Conservation (phyloP, 2,113 vertebrate species). For the Gambusia affinis region DNA sequence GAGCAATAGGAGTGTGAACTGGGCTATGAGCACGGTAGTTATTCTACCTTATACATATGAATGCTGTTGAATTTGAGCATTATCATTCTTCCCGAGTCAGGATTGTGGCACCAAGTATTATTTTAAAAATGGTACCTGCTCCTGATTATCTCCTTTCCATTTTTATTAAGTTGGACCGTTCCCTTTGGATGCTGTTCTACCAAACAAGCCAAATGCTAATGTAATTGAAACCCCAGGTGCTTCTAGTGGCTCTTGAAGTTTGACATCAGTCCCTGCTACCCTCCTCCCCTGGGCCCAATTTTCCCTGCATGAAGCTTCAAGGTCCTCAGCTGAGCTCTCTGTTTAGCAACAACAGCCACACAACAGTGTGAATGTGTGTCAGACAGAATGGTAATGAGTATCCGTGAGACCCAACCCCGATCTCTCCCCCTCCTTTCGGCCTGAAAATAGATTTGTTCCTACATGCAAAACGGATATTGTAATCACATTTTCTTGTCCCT, state of each 20-base stretch:
- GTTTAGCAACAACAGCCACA: slow-evolving; percentile 64
- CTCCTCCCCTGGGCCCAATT: slow-evolving; percentile 71
- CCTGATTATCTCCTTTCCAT: background rate
- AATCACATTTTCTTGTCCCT: slow-evolving; percentile 39
- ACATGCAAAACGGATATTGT: slow-evolving; percentile 58
- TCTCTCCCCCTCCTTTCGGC: slow-evolving; percentile 10
- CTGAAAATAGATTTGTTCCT: slow-evolving; percentile 63
- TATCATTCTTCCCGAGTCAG: background rate
- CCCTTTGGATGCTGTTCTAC: slow-evolving; percentile 17
- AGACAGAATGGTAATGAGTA: slow-evolving; percentile 68
- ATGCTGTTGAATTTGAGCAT: background rate
- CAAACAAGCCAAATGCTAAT: slow-evolving; percentile 54
- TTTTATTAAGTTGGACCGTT: background rate
- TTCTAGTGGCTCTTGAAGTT: slow-evolving; percentile 62
- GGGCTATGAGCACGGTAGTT: background rate
- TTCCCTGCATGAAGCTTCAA: slow-evolving; percentile 66
- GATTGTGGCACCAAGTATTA: background rate
- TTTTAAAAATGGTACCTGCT: background rate
- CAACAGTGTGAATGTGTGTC: slow-evolving; percentile 56
- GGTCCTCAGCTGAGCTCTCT: slow-evolving; percentile 68
- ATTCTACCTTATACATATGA: background rate
- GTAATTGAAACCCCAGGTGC: slow-evolving; percentile 66
- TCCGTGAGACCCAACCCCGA: slow-evolving; percentile 52
- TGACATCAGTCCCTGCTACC: slow-evolving; percentile 66
- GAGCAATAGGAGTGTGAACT: slow-evolving; percentile 15